Conservation (phyloP, 2,888 invertebrate genomes). For the Clusia tigrina region DNA sequence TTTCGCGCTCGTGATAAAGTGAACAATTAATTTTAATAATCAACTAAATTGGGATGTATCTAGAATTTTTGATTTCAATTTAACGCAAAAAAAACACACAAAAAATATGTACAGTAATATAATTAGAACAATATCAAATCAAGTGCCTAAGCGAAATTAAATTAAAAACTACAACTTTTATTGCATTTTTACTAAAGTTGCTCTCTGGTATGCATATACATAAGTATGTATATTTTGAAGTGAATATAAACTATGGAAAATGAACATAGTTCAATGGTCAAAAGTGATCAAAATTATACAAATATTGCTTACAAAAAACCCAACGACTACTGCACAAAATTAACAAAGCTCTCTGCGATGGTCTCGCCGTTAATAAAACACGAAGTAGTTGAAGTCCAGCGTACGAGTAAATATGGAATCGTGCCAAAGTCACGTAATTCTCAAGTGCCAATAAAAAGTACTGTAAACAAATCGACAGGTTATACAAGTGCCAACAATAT, state of each 20-base stretch:
- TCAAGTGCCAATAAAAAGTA: conserved; percentile 35
- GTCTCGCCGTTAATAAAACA: conserved; percentile 16
- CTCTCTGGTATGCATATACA: not conserved
- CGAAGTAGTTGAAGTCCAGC: conserved; percentile 9
- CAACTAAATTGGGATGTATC: not conserved
- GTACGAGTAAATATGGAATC: conserved; percentile 16
- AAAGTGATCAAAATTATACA: not conserved
- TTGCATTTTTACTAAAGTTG: not conserved
- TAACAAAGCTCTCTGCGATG: not conserved
- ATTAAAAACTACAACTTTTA: not conserved
- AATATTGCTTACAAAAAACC: not conserved
- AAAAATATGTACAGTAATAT: not conserved
- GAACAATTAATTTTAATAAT: no score
- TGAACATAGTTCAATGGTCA: not conserved
- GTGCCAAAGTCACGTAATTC: conserved; percentile 32
- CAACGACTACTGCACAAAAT: no score
- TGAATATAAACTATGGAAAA: not conserved
- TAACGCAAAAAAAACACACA: not conserved
- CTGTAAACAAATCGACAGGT: not conserved
- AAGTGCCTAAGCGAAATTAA: conserved; percentile 15
- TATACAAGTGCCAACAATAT: not conserved
- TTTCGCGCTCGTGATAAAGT: no score
- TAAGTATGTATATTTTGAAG: not conserved
- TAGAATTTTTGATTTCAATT: not conserved
- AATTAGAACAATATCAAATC: conserved; percentile 15